These are phyloP conservation scores for Pandemis corylana DNA, from an alignment of 2,888 invertebrate genomes.

Conservation along the genomic window DNA sequence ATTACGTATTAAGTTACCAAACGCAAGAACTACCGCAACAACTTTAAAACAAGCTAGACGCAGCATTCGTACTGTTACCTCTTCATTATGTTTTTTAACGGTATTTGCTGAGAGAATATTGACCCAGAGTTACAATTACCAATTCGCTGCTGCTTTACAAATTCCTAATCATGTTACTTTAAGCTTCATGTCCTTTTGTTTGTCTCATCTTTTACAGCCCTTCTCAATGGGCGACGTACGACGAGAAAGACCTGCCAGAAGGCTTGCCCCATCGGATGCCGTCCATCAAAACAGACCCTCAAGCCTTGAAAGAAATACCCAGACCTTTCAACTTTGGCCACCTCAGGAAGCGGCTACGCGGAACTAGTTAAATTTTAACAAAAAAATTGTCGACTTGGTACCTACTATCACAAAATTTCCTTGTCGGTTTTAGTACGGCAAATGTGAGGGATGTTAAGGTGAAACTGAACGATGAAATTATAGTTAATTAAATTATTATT, in stretches of 20 bases:
- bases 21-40: too few relatives aligned
- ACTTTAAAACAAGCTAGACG: too few relatives aligned
- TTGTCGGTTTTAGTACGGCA: not conserved
- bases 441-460: not conserved
- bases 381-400: constrained; percentile 8
- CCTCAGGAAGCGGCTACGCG: constrained; percentile 57
- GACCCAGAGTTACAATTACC: too few relatives aligned
- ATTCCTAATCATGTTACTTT: not conserved
- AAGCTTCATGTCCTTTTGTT: not conserved
- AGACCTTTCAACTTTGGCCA: constrained; percentile 68
- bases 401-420: not conserved
- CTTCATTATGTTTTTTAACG: too few relatives aligned
- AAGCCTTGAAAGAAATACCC: constrained; percentile 75
- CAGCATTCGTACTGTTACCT: too few relatives aligned
- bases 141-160: too few relatives aligned
- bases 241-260: constrained; percentile 71
- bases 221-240: constrained; percentile 77
- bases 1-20: too few relatives aligned
- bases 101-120: too few relatives aligned
- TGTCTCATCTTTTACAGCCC: constrained; percentile 60
- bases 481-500: too few relatives aligned
- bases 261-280: constrained; percentile 68
- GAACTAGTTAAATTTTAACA: constrained; percentile 20
- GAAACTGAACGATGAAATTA: too few relatives aligned
- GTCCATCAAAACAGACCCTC: constrained; percentile 68